phyloP scores from a whole-genome alignment of 2,888 invertebrate genomes.

The Sesia apiformis region DNA sequence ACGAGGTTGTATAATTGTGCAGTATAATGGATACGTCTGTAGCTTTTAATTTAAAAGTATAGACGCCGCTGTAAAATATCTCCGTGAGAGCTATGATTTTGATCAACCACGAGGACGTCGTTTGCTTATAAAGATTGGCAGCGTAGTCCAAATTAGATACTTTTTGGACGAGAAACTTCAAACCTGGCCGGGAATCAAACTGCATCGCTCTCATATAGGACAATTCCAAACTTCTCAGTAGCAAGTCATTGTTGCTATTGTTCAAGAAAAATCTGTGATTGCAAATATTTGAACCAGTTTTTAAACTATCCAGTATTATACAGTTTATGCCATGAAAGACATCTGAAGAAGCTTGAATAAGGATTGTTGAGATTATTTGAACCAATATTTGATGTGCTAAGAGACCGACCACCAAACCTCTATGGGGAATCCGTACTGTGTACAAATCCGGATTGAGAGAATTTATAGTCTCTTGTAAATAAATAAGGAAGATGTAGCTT shows the following conservation, averaged over 20 bases:
- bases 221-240: constrained; percentile 85
- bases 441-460: constrained; percentile 84
- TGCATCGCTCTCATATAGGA: constrained; percentile 88
- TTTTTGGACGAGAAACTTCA: constrained; percentile 95
- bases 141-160: constrained; percentile 90
- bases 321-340: constrained; percentile 77
- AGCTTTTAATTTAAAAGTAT: constrained; percentile 76
- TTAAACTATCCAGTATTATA: constrained; percentile 70
- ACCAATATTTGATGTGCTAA: constrained; percentile 94
- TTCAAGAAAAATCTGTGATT: constrained; percentile 69
- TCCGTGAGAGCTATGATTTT: constrained; percentile 91
- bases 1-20: constrained; percentile 70
- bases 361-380: constrained; percentile 90
- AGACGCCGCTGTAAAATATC: constrained; percentile 83
- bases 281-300: constrained; percentile 57
- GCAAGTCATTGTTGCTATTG: constrained; percentile 78
- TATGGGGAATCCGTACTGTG: constrained; percentile 89
- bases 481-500: constrained; percentile 91
- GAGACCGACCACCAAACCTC: constrained; percentile 90
- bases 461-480: constrained; percentile 82
- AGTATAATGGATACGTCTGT: constrained; percentile 78
- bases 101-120: constrained; percentile 93
- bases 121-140: constrained; percentile 93
- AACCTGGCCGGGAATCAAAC: constrained; percentile 92
- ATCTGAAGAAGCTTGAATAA: constrained; percentile 83